These are phyloP conservation scores for Epicampocera succincta DNA, from an alignment of 2,888 invertebrate species.

Conservation along the genomic window DNA sequence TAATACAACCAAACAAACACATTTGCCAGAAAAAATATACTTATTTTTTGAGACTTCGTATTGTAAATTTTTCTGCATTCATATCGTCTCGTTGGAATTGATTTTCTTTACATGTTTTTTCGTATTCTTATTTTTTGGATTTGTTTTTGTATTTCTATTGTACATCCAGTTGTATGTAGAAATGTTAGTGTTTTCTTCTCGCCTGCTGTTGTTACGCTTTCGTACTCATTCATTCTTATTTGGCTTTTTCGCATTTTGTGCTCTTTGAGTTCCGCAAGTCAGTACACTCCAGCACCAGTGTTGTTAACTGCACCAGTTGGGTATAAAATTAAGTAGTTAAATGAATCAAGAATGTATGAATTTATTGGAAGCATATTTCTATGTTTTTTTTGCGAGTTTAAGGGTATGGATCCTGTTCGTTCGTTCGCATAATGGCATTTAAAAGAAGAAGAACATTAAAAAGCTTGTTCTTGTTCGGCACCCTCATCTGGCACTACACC, in stretches of 20 bases:
- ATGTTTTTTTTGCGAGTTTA: too few species aligned
- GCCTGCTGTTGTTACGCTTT: constrained; percentile 30
- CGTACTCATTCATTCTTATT: neutral
- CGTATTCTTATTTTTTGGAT: constrained; percentile 8
- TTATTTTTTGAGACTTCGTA: constrained; percentile 29
- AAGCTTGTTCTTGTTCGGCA: too few species aligned
- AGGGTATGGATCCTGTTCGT: too few species aligned
- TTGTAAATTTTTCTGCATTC: constrained; percentile 49
- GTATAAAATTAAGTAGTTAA: too few species aligned
- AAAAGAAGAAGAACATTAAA: too few species aligned
- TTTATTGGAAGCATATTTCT: too few species aligned
- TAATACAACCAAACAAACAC: constrained; percentile 25
- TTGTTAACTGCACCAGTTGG: neutral
- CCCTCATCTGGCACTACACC: too few species aligned
- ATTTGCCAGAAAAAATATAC: neutral
- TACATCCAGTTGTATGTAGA: neutral
- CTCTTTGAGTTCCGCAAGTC: constrained; percentile 50
- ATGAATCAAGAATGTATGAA: too few species aligned
- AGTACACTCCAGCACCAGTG: constrained; percentile 56
- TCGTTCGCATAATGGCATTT: too few species aligned
- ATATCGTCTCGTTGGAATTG: constrained; percentile 55
- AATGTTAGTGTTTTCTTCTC: neutral
- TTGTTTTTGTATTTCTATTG: constrained; percentile 28
- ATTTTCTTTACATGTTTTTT: constrained; percentile 57
- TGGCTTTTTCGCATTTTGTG: constrained; percentile 3